Percentiles rank a stretch among this genome's conserved stretches.
Conservation (phyloP, 2,113 vertebrate species). For the Nipponia nippon region DNA sequence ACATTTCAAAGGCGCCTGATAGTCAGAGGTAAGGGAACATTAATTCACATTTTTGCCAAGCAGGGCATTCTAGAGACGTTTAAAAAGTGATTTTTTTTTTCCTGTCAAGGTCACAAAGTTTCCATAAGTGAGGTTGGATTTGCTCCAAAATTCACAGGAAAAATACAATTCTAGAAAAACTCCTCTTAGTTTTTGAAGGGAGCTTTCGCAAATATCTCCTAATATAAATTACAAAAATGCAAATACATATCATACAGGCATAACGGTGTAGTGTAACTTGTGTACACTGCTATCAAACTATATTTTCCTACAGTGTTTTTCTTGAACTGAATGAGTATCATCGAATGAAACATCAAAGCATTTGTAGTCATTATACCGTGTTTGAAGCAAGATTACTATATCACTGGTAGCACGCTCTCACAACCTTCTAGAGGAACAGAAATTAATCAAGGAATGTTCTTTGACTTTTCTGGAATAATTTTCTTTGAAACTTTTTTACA, state of each 20-base stretch:
- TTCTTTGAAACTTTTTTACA: not conserved
- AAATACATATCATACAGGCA: not conserved
- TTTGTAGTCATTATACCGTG: not conserved
- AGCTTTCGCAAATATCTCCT: not conserved
- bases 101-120: not conserved
- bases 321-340: not conserved
- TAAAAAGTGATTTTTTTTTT: not conserved
- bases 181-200: not conserved
- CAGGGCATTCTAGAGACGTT: not conserved
- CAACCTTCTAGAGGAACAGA: not conserved
- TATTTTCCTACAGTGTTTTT: not conserved
- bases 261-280: not conserved
- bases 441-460: not conserved
- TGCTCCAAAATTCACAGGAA: not conserved
- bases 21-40: not conserved
- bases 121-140: not conserved
- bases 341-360: not conserved
- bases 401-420: not conserved
- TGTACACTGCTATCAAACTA: not conserved
- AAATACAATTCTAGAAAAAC: not conserved
- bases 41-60: not conserved
- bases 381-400: not conserved
- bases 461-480: not conserved
- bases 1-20: conserved; percentile 17
- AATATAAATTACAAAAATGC: not conserved